A percentile compares a stretch with the other conserved stretches of the same genome.
These are phyloP conservation scores for Eubasilissa splendida DNA, from an alignment of 2,888 invertebrate species.

Conservation along the genomic window DNA sequence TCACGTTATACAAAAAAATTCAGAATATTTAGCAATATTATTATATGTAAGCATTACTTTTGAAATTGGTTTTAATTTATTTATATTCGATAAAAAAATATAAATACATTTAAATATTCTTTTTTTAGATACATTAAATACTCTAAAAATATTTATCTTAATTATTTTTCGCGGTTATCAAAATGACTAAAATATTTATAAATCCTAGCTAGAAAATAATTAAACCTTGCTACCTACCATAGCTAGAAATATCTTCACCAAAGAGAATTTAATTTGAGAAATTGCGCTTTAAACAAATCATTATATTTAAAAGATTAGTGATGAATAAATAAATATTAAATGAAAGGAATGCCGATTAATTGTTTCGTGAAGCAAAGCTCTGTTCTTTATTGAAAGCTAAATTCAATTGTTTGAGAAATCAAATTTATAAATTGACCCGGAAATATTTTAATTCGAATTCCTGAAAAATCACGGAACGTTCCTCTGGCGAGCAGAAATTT, in stretches of 20 bases:
- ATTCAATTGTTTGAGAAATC: conserved; percentile 19
- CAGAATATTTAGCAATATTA: no score
- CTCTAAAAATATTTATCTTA: no score
- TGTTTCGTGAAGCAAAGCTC: conserved; percentile 12
- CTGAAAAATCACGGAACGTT: neutral
- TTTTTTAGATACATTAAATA: no score
- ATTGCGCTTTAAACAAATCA: conserved; percentile 13
- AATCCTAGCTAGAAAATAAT: no score
- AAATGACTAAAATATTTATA: no score
- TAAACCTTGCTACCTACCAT: no score
- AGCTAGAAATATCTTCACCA: neutral
- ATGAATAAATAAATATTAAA: conserved; percentile 17
- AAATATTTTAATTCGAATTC: conserved; percentile 2
- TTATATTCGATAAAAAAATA: no score
- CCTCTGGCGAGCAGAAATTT: neutral
- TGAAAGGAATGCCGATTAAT: conserved; percentile 6
- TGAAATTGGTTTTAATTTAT: no score
- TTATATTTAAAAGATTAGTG: conserved; percentile 14
- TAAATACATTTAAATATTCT: no score
- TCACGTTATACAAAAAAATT: no score
- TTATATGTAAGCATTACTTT: no score
- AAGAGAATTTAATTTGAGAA: neutral
- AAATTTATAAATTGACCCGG: conserved; percentile 10
- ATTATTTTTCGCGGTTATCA: no score
- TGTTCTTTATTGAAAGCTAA: conserved; percentile 17